phyloP scores from a whole-genome alignment of 2,113 vertebrate species.

The Thamnophis sirtalis region DNA sequence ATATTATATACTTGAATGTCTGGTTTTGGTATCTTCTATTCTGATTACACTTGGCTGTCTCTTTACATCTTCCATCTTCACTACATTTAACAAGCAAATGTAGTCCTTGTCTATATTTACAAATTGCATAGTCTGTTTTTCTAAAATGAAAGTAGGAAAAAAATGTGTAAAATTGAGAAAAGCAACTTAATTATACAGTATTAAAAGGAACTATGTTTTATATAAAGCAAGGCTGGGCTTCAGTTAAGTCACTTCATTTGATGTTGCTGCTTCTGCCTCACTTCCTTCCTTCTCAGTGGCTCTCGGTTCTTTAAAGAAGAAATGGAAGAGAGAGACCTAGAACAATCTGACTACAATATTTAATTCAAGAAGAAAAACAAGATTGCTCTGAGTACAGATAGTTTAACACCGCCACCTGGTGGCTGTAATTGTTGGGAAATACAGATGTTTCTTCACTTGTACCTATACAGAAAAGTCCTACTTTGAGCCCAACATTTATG shows the following conservation, averaged over 20 bases:
- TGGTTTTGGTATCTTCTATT: background rate
- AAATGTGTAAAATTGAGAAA: background rate
- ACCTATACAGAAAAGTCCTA: background rate
- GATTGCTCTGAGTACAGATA: accelerated
- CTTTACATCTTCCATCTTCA: background rate
- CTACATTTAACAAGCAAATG: background rate
- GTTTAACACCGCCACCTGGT: constrained; percentile 58
- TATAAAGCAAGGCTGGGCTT: background rate
- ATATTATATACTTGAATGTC: background rate
- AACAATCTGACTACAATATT: background rate
- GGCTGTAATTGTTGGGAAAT: background rate
- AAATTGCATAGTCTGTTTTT: background rate
- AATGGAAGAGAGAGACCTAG: too few relatives aligned
- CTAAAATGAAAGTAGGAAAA: background rate
- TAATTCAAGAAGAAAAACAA: background rate
- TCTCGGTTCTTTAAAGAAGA: background rate
- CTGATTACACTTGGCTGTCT: background rate
- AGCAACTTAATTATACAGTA: background rate
- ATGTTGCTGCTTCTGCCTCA: background rate
- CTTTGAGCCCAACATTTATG: background rate
- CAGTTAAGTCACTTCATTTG: background rate
- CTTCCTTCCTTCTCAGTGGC: background rate
- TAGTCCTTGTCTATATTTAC: too few relatives aligned
- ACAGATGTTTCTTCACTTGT: background rate
- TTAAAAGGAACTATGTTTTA: background rate